Evolutionary conservation across 2,888 invertebrate genomes (phyloP).

Genomic region (Gastrophysa polygoni): DNA sequence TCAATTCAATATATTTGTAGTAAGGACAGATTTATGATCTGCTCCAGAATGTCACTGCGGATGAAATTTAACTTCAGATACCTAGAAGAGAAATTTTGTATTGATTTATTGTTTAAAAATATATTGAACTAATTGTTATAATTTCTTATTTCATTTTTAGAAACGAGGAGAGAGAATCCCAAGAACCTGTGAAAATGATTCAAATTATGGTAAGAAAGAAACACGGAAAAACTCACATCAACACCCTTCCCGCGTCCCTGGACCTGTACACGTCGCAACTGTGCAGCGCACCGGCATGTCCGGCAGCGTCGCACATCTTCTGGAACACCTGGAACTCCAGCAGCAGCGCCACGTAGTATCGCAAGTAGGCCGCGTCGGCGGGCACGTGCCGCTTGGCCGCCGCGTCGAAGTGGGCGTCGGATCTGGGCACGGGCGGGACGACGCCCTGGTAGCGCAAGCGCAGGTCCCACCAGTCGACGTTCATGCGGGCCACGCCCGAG

Average conservation of each 20-base stretch:
- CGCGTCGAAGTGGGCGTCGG: conserved; percentile 80
- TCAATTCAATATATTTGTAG: no score
- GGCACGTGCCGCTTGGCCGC: conserved; percentile 84
- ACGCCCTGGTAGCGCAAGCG: conserved; percentile 76
- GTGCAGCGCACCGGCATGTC: conserved; percentile 75
- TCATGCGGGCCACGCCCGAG: conserved; percentile 74
- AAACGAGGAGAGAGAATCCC: no score
- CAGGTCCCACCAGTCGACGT: conserved; percentile 78
- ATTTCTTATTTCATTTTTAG: no score
- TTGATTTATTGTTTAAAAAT: no score
- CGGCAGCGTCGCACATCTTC: conserved; percentile 75
- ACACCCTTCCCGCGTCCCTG: conserved; percentile 75
- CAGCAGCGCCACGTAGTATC: conserved; percentile 82
- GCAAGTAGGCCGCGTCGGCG: conserved; percentile 72
- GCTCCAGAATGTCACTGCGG: no score
- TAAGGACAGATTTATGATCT: no score
- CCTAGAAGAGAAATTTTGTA: no score
- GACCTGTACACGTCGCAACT: conserved; percentile 83
- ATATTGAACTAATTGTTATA: no score
- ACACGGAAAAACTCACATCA: conserved; percentile 63
- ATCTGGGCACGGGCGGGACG: conserved; percentile 71
- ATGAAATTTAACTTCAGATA: no score
- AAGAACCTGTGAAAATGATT: no score
- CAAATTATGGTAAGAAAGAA: not conserved
- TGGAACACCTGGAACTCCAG: conserved; percentile 87